Conservation (phyloP, 2,888 invertebrate species). For the Chalcis sispes region DNA sequence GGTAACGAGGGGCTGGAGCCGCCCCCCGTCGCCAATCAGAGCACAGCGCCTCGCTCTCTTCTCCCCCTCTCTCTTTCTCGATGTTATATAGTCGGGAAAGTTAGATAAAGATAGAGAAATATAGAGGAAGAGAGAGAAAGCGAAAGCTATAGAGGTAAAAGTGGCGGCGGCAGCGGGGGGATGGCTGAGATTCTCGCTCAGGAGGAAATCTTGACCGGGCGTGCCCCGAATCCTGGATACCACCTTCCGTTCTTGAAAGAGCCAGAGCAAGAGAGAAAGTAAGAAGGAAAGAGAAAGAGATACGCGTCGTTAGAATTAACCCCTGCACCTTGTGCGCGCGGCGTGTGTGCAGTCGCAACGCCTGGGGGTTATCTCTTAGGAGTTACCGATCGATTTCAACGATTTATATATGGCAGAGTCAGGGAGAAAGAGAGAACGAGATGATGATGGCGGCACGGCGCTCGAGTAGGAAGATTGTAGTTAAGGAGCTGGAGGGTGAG, state of each 20-base stretch:
- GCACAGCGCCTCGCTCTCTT: conserved; percentile 58
- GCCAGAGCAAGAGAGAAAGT: not conserved
- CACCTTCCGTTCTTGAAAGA: conserved; percentile 53
- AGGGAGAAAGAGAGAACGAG: not conserved
- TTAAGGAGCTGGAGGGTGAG: conserved; percentile 3
- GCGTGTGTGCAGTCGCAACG: not conserved
- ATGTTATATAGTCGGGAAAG: too few relatives aligned
- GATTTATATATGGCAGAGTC: conserved; percentile 41
- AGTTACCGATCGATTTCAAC: conserved; percentile 54
- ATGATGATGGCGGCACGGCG: not conserved
- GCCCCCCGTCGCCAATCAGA: conserved; percentile 79
- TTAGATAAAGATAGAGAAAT: conserved; percentile 25
- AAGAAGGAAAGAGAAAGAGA: conserved; percentile 19
- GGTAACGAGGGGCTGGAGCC: conserved; percentile 77
- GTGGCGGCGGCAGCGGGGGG: conserved; percentile 61
- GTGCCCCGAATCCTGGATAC: conserved; percentile 75
- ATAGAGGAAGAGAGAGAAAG: conserved; percentile 29
- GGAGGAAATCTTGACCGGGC: conserved; percentile 76
- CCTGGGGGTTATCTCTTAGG: not conserved
- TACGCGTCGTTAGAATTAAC: conserved; percentile 41
- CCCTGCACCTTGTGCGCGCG: conserved; percentile 14
- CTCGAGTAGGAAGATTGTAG: conserved; percentile 4
- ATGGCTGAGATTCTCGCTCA: conserved; percentile 75
- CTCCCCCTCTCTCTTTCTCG: conserved; percentile 56
- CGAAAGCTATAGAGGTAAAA: not conserved